Evolutionary conservation across 2,797 vertebrate genomes (phyloP).

Genomic region (Gila robusta): DNA sequence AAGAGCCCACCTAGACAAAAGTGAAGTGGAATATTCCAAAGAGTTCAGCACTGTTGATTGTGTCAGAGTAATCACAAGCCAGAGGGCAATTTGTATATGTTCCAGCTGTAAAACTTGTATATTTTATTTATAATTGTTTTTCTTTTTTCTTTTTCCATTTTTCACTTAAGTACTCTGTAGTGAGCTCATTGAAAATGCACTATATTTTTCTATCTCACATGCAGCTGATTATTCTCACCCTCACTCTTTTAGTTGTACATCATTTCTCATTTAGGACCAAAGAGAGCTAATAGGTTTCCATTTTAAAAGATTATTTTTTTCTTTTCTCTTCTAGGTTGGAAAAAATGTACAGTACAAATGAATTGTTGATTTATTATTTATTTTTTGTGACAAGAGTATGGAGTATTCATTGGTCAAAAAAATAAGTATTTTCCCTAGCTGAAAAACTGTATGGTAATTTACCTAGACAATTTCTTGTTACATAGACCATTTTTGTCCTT

Average conservation of each 20-base stretch:
- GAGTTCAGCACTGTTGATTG: conserved; percentile 90
- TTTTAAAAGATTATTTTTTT: conserved; percentile 70
- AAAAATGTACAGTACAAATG: conserved; percentile 90
- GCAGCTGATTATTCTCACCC: conserved; percentile 92
- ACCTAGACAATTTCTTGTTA: conserved; percentile 89
- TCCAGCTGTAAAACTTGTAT: conserved; percentile 99
- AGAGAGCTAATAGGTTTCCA: conserved; percentile 91
- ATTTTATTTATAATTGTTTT: conserved; percentile 98
- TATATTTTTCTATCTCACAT: conserved; percentile 99
- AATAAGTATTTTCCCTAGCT: conserved; percentile 79
- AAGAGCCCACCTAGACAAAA: conserved; percentile 76
- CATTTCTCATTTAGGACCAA: conserved; percentile 99
- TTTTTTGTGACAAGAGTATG: conserved; percentile 90
- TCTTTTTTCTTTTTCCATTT: conserved; percentile 85
- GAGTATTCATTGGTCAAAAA: conserved; percentile 84
- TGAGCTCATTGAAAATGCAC: conserved; percentile 99
- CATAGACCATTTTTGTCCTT: conserved; percentile 82
- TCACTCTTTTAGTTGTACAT: conserved; percentile 97
- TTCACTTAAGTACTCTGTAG: conserved; percentile 95
- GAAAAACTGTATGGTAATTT: conserved; percentile 91
- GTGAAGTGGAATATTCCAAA: conserved; percentile 88
- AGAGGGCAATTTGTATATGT: conserved; percentile 92
- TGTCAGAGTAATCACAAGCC: conserved; percentile 87
- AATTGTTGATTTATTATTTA: conserved; percentile 95
- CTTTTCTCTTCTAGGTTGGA: conserved; percentile 79